These are phyloP conservation scores for Notamacropus eugenii DNA, from an alignment of 2,797 vertebrate genomes.

Conservation along the genomic window DNA sequence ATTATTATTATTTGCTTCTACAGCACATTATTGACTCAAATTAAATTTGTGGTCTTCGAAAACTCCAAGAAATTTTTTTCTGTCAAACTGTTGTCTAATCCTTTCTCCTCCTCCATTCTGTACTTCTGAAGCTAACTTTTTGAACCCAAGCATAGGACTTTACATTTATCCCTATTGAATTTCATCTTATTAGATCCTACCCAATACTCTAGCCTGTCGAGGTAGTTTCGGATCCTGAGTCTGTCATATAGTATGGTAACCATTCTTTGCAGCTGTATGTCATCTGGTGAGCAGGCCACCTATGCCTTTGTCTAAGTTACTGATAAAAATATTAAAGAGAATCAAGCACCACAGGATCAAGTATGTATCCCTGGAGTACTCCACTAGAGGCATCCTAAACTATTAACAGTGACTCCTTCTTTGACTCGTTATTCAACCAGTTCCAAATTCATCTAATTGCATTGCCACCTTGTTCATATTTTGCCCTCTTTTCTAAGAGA, in stretches of 20 bases:
- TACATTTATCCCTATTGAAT: not conserved
- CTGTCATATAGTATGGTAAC: not conserved
- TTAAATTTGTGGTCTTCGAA: not conserved
- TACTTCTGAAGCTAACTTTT: not conserved
- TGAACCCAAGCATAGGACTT: not conserved
- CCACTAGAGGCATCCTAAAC: not conserved
- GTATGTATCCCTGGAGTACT: not conserved
- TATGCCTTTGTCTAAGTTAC: not conserved
- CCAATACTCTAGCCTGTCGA: not conserved
- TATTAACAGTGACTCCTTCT: not conserved
- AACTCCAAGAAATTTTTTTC: not conserved
- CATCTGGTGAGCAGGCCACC: not conserved
- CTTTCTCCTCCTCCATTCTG: not conserved
- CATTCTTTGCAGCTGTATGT: not conserved
- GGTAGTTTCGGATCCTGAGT: not conserved
- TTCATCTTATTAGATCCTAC: not conserved
- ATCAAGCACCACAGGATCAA: not conserved
- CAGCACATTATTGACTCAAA: not conserved
- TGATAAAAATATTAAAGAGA: not conserved
- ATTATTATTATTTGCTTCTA: not conserved
- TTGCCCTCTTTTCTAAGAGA: not conserved
- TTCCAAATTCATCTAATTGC: not conserved
- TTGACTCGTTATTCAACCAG: not conserved
- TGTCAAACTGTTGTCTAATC: not conserved
- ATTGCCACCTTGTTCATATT: not conserved